Conservation (phyloP, 2,113 vertebrate species). For the Neopipo cinnamomea region DNA sequence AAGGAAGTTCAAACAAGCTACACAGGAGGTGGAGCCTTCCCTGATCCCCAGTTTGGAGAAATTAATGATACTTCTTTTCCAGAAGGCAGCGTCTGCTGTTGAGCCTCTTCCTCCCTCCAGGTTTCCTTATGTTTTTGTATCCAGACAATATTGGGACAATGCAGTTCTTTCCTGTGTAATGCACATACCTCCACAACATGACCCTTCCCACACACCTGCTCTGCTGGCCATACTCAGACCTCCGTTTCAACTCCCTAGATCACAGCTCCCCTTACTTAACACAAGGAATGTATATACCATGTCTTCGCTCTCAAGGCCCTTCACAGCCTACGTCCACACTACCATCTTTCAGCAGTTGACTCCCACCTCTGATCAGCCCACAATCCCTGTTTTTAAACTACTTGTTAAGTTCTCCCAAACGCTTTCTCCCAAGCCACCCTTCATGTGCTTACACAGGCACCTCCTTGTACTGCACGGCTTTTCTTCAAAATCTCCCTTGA, state of each 20-base stretch:
- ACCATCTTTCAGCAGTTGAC: background rate
- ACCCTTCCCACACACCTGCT: background rate
- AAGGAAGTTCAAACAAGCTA: background rate
- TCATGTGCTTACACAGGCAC: background rate
- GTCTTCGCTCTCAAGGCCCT: background rate
- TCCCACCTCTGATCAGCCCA: background rate
- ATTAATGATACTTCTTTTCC: background rate
- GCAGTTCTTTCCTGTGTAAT: background rate
- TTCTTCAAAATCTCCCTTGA: background rate
- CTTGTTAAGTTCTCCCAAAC: background rate
- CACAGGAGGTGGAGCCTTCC: background rate
- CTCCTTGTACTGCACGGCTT: background rate
- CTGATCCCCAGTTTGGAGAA: background rate
- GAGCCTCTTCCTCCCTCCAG: background rate
- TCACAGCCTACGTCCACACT: background rate
- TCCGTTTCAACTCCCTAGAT: fast-evolving
- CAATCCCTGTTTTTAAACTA: background rate
- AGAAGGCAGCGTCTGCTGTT: background rate
- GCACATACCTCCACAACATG: background rate
- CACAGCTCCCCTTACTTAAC: background rate
- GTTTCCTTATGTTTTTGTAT: background rate
- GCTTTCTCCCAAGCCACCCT: background rate
- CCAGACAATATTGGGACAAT: background rate
- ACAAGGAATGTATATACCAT: background rate
- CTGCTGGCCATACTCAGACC: background rate